phyloP scores from a whole-genome alignment of 2,113 vertebrate species.

The Salvator merianae region DNA sequence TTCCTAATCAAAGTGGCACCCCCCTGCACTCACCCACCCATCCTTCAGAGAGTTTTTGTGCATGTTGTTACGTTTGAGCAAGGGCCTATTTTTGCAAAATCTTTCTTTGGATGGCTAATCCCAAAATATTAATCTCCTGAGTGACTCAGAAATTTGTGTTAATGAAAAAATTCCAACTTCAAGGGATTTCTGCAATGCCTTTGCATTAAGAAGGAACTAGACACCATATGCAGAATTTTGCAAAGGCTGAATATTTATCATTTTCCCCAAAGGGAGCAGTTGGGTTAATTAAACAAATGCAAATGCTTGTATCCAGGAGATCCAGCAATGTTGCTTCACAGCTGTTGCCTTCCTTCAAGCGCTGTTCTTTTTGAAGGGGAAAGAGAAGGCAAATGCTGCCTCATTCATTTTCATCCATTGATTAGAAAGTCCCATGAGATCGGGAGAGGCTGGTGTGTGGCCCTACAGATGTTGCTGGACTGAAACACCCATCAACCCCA shows the following conservation, averaged over 20 bases:
- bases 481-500: too few species aligned
- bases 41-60: neutral
- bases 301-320: neutral
- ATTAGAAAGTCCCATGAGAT: neutral
- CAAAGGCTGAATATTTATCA: neutral
- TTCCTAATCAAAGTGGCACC: slow-evolving; percentile 43
- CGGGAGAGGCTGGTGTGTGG: neutral
- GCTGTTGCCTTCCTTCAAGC: neutral
- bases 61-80: slow-evolving; percentile 15
- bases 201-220: slow-evolving; percentile 18
- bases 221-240: neutral
- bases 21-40: slow-evolving; percentile 36
- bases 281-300: slow-evolving; percentile 15
- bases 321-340: neutral
- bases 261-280: neutral
- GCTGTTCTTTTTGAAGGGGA: neutral
- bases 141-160: slow-evolving; percentile 42
- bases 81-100: slow-evolving; percentile 41
- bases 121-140: slow-evolving; percentile 33
- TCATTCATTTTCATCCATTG: neutral
- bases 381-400: neutral
- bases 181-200: slow-evolving; percentile 12
- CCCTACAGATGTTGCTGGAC: too few species aligned
- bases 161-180: slow-evolving; percentile 42
- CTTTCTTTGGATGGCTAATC: slow-evolving; percentile 50